Evolutionary conservation across 2,888 invertebrate genomes (phyloP).

Genomic region (Cyrtodaria siliqua): DNA sequence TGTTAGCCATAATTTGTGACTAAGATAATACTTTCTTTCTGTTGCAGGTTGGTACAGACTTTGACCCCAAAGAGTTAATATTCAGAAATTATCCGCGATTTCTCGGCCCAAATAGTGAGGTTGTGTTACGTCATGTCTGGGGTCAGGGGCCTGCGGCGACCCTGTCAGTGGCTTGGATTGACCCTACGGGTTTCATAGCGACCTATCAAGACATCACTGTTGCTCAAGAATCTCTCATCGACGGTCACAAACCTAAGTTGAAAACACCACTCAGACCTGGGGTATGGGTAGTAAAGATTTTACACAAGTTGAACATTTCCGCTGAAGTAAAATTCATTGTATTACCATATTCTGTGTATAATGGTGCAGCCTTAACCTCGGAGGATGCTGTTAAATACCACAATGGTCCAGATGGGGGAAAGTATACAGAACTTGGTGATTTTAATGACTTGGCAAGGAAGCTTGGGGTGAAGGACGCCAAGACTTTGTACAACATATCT

Average conservation of each 20-base stretch:
- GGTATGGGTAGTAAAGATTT: slow-evolving; percentile 92
- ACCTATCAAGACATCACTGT: slow-evolving; percentile 92
- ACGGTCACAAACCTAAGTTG: slow-evolving; percentile 90
- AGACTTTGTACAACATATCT: slow-evolving; percentile 66
- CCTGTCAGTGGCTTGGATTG: slow-evolving; percentile 94
- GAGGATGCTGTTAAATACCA: slow-evolving; percentile 76
- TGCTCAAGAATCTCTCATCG: slow-evolving; percentile 89
- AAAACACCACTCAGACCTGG: slow-evolving; percentile 94
- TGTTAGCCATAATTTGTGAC: no score
- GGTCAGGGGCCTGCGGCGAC: slow-evolving; percentile 87
- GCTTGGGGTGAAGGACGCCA: slow-evolving; percentile 69
- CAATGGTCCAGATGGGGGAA: slow-evolving; percentile 78
- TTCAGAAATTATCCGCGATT: slow-evolving; percentile 91
- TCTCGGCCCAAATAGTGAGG: slow-evolving; percentile 81
- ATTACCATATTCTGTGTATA: slow-evolving; percentile 79
- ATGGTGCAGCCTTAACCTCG: slow-evolving; percentile 69
- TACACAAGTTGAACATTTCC: slow-evolving; percentile 87
- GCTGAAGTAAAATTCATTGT: slow-evolving; percentile 93
- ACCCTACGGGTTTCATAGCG: slow-evolving; percentile 92
- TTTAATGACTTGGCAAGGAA: slow-evolving; percentile 79
- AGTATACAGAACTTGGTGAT: slow-evolving; percentile 75
- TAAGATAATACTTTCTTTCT: no score
- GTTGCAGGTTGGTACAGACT: slow-evolving; percentile 95
- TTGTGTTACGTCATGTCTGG: slow-evolving; percentile 80
- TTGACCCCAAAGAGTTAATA: slow-evolving; percentile 97